Evolutionary conservation across 2,113 vertebrate genomes (phyloP), one percentile per base, ranked within the genome.

Genomic region (Gorsachius goisagi): DNA sequence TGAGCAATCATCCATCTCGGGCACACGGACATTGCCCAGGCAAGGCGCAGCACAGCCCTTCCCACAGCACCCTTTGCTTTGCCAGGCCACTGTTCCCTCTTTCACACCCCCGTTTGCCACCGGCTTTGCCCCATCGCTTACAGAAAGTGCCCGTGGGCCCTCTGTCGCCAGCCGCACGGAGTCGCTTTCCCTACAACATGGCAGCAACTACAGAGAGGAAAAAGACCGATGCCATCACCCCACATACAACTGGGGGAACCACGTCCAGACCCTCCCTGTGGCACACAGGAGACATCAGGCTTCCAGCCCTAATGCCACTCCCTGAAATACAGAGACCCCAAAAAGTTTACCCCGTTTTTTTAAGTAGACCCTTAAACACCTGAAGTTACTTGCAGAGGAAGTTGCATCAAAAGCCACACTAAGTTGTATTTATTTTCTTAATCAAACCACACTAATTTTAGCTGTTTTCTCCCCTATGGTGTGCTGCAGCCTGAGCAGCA

Each of bases 251-350:
- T 1, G 1, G 50, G 21, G 15, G 16, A 87, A 33, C 55, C 50
- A 24, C 0, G 1, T 12, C 41, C 2, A 0, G 35, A 81, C 45
- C 41, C 52, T 63, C 13, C 60, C 37, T 0, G 0, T 5, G 41
- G 27, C n/a, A 19, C 9, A 7, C 44, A n/a, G 39, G 53, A 80
- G 30, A 35, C 49, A 27, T 35, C 69, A 58, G 12, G 27, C 32
- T 86, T 50, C 50, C 35, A 75, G 15, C 19, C 9, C 15, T 56
- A 41, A 59, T 3, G 9, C 23, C 52, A 5, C 9, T n/a, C 17
- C 5, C 52, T 50, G 33, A 59, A 58, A 82, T 55, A 87, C 0
- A 4, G 35, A 90, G 33, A 17, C 44, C 11, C 12, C 3, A 8
- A 32, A 55, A 63, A 52, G 11, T 63, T 72, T 37, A 79, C 26